A percentile compares a stretch with the other conserved stretches of the same genome.
Evolutionary conservation across 2,113 vertebrate species (phyloP).

Genomic region (Plectropomus leopardus): DNA sequence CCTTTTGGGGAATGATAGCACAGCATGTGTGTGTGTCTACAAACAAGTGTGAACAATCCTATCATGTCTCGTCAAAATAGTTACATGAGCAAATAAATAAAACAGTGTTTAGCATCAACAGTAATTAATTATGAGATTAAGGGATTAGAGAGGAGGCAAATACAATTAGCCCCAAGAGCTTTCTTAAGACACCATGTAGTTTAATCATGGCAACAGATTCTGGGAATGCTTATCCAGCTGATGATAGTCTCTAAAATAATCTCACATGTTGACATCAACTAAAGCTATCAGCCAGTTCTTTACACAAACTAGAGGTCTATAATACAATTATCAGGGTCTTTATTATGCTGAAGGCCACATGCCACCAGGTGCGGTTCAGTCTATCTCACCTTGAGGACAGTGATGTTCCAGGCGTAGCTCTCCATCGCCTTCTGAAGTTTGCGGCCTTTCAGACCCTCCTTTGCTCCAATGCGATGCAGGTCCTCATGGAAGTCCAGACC

Average conservation of each 20-base stretch:
- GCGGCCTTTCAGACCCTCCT: constrained; percentile 91
- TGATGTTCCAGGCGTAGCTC: constrained; percentile 95
- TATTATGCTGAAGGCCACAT: neutral
- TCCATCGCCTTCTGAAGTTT: constrained; percentile 94
- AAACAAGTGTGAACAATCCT: constrained; percentile 55
- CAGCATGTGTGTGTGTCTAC: neutral
- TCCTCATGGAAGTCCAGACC: constrained; percentile 94
- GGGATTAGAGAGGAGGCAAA: constrained; percentile 68
- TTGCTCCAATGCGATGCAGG: constrained; percentile 89
- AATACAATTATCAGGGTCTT: too few species aligned
- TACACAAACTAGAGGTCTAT: neutral
- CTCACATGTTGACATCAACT: constrained; percentile 12
- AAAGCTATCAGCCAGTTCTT: neutral
- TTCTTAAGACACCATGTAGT: constrained; percentile 48
- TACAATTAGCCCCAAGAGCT: constrained; percentile 60
- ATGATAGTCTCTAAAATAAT: constrained; percentile 24
- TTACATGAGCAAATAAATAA: constrained; percentile 56
- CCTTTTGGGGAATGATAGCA: constrained; percentile 22
- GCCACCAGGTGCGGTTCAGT: neutral
- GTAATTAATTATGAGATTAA: constrained; percentile 74
- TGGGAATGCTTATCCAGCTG: constrained; percentile 42
- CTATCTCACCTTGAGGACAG: constrained; percentile 85
- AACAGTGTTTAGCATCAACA: constrained; percentile 39
- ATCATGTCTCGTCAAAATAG: constrained; percentile 54
- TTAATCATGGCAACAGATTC: constrained; percentile 46